Percentiles rank a stretch among this genome's conserved stretches.
phyloP scores from a whole-genome alignment of 2,888 invertebrate genomes.

The Nipponacmea schrenckii region DNA sequence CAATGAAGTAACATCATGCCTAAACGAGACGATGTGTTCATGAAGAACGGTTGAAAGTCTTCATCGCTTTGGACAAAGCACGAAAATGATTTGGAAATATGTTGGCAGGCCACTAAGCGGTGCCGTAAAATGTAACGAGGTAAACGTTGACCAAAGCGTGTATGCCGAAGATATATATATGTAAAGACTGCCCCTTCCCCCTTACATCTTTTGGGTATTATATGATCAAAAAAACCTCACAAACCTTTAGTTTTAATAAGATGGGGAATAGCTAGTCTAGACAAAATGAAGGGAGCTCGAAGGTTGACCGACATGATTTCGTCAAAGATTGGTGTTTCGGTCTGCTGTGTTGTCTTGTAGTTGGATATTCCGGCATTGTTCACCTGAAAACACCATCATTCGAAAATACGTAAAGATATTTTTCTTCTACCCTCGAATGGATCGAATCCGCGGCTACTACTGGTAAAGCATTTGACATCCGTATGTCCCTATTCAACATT shows the following conservation, averaged over 20 bases:
- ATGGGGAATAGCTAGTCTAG: conserved; percentile 13
- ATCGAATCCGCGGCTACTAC: too few relatives aligned
- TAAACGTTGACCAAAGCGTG: neutral
- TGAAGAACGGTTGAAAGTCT: neutral
- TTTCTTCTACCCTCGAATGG: too few relatives aligned
- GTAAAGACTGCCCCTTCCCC: too few relatives aligned
- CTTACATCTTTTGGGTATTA: too few relatives aligned
- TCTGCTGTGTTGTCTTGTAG: conserved; percentile 84
- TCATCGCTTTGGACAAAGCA: neutral
- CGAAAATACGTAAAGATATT: too few relatives aligned
- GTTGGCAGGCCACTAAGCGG: neutral
- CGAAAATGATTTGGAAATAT: neutral
- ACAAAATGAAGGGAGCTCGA: conserved; percentile 64
- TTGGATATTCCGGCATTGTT: conserved; percentile 88
- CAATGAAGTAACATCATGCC: too few relatives aligned
- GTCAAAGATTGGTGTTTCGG: conserved; percentile 86
- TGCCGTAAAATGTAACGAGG: neutral
- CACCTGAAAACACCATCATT: conserved; percentile 41
- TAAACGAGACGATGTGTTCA: too few relatives aligned
- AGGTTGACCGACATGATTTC: conserved; percentile 88
- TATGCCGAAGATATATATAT: neutral
- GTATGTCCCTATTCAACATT: too few relatives aligned
- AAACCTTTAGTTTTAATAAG: conserved; percentile 18
- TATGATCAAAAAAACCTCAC: neutral
- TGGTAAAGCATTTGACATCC: too few relatives aligned